phyloP scores from a whole-genome alignment of 2,797 vertebrate genomes.

The Hydrocynus forskahlii region DNA sequence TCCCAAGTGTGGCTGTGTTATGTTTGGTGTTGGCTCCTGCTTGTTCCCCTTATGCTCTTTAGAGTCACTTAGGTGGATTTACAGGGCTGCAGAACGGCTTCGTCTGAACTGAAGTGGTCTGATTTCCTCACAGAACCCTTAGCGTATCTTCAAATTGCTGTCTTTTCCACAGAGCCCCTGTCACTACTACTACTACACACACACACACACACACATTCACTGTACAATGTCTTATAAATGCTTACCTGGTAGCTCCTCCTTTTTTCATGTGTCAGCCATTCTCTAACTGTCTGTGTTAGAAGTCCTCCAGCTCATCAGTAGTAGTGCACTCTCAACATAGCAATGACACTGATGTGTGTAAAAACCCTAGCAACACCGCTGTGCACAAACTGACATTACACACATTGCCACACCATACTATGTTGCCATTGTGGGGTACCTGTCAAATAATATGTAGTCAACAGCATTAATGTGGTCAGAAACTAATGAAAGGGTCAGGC shows the following conservation, averaged over 20 bases:
- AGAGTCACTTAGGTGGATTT: conserved; percentile 44
- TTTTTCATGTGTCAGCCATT: not conserved
- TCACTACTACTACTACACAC: not conserved
- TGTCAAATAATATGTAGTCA: not conserved
- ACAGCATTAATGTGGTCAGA: not conserved
- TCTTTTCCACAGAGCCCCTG: not conserved
- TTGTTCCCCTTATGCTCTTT: not conserved
- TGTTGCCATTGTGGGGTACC: too few relatives aligned
- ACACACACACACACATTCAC: too few relatives aligned
- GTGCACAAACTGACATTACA: too few relatives aligned
- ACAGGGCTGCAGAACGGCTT: conserved; percentile 56
- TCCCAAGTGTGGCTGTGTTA: conserved; percentile 15
- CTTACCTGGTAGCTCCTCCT: not conserved
- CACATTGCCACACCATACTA: too few relatives aligned
- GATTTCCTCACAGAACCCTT: not conserved
- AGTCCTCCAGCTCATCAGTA: not conserved
- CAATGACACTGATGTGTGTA: too few relatives aligned
- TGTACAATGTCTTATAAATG: not conserved
- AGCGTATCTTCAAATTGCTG: conserved; percentile 1
- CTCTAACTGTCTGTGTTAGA: not conserved
- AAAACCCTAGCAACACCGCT: too few relatives aligned
- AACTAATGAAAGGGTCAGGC: not conserved
- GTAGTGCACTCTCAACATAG: too few relatives aligned
- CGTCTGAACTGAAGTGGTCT: conserved; percentile 60
- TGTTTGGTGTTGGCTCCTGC: not conserved